phyloP scores from a whole-genome alignment of 2,797 vertebrate genomes.

The Rhinatrema bivittatum region DNA sequence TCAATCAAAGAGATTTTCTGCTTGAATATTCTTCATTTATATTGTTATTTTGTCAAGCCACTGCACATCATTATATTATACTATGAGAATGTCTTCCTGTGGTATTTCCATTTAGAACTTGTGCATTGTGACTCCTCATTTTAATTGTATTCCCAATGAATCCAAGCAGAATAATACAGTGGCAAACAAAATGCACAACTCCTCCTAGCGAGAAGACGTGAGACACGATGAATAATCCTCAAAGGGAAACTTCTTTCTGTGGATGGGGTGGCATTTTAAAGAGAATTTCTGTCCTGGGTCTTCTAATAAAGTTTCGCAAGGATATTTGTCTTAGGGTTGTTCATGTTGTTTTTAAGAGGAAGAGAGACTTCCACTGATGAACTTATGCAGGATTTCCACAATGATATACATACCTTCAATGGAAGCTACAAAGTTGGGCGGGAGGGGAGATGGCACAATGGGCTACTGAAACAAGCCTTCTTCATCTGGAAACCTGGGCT shows the following conservation, averaged over 20 bases:
- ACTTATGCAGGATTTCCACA: too few species aligned
- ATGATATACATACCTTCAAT: too few species aligned
- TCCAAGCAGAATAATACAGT: conserved; percentile 11
- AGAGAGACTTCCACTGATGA: too few species aligned
- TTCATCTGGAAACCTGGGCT: too few species aligned
- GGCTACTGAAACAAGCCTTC: too few species aligned
- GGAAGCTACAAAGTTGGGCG: too few species aligned
- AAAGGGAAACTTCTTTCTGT: background rate
- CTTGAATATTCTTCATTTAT: conserved; percentile 18
- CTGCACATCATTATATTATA: too few species aligned
- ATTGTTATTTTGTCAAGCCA: conserved; percentile 14
- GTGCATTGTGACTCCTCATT: conserved; percentile 23
- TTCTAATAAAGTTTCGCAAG: too few species aligned
- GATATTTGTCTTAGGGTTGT: too few species aligned
- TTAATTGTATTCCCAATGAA: conserved; percentile 14
- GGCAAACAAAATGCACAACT: conserved; percentile 7
- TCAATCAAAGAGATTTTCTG: conserved; percentile 13
- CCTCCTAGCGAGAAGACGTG: background rate
- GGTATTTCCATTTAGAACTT: conserved; percentile 19
- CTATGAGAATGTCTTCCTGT: conserved; percentile 16
- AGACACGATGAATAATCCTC: background rate
- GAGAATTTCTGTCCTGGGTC: too few species aligned
- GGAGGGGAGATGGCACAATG: too few species aligned
- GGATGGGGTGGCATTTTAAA: background rate
- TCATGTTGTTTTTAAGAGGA: too few species aligned